These are phyloP conservation scores for Rissa tridactyla DNA, from an alignment of 2,113 vertebrate genomes.

Conservation along the genomic window DNA sequence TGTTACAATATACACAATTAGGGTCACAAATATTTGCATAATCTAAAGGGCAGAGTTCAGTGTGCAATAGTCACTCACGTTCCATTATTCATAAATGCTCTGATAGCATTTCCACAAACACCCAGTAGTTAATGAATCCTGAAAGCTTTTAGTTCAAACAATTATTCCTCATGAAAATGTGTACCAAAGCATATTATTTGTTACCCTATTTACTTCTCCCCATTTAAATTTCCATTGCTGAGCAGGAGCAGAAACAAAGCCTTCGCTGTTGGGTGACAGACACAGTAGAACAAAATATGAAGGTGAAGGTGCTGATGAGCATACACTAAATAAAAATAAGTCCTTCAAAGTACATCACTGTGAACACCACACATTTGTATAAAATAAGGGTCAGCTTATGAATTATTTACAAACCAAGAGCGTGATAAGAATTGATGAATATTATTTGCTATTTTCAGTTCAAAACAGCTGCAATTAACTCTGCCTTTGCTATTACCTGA, in stretches of 20 bases:
- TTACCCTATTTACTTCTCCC: constrained; percentile 35
- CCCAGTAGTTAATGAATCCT: constrained; percentile 38
- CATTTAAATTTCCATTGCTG: constrained; percentile 45
- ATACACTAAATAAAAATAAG: background rate
- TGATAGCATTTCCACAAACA: background rate
- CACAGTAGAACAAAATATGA: background rate
- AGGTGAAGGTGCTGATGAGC: constrained; percentile 13
- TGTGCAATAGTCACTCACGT: background rate
- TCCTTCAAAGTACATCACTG: background rate
- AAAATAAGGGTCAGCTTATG: background rate
- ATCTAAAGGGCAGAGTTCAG: constrained; percentile 41
- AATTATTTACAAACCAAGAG: constrained; percentile 20
- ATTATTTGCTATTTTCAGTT: background rate
- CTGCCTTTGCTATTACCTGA: background rate
- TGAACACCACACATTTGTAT: background rate
- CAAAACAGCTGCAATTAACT: background rate
- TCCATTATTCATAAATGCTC: constrained; percentile 55
- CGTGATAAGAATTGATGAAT: background rate
- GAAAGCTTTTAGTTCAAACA: constrained; percentile 59
- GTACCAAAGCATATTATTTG: constrained; percentile 55
- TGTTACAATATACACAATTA: background rate
- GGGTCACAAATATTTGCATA: constrained; percentile 28
- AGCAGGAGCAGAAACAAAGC: constrained; percentile 43
- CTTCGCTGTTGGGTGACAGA: background rate
- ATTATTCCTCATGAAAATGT: constrained; percentile 53